Base-by-base conservation (phyloP, 2,888 invertebrate species). In the Agrochola macilenta region DNA sequence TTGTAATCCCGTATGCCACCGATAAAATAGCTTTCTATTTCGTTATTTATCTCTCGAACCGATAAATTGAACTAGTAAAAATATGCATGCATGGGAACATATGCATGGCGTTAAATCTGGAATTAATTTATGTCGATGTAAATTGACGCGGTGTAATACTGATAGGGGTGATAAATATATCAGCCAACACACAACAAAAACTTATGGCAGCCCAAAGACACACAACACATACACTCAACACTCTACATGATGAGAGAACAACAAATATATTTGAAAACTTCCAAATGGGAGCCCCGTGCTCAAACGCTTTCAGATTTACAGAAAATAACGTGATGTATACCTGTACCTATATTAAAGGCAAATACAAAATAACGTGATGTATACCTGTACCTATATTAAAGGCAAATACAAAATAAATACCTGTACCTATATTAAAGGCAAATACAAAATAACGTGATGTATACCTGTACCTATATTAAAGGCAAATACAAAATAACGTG, bases 41-140 rank as follows among this genome's bases (percentile, higher is more conserved):
- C 69, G 35, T 60, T 61, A n/a, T 65, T 77, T 52, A 5, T 35
- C 9, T 35, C 20, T 30, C 14, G 57, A 43, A 58, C 39, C 11
- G 60, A 69, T 17, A 60, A 17, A 30, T 30, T 39, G 30, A 23
- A 49, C 0, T 49, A 39, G 17, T 43, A 35, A 65, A 35, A 75
- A 63, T 30, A 58, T 69, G 46, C 26, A 49, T 68, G 14, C 12
- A n/a, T 17, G 14, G n/a, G 17, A 65, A 43, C 17, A 20, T 60
- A 46, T 69, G 77, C 60, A 77, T 77, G 68, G 60, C 52, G n/a
- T 60, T 76, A 60, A 63, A 52, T 61, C 43, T 23, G 26, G 39
- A 49, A 30, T 65, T 30, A 26, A 20, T 52, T 46, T 54, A 26
- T 23, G 20, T 35, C 7, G 2, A 12, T 61, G 30, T 57, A 57